These are phyloP conservation scores for Mustelus asterias DNA, from an alignment of 2,113 vertebrate species.

Conservation along the genomic window DNA sequence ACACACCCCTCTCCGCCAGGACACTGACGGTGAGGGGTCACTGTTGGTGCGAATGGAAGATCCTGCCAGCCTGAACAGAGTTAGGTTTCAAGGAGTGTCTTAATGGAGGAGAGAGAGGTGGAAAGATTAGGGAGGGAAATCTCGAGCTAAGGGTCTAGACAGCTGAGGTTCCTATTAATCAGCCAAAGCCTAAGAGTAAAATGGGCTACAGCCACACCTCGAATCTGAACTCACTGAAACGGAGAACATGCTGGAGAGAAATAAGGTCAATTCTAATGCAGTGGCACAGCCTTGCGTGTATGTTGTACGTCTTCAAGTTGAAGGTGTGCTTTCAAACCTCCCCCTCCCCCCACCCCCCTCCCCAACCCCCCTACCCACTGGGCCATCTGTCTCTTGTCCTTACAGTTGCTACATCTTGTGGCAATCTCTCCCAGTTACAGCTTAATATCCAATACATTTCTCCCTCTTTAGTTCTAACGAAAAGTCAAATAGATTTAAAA, in stretches of 20 bases:
- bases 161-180: neutral
- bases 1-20: too few relatives aligned
- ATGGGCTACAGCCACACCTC: neutral
- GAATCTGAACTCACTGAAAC: neutral
- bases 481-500: too few relatives aligned
- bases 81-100: neutral
- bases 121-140: neutral
- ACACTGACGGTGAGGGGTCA: too few relatives aligned
- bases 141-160: neutral
- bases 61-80: neutral
- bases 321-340: neutral
- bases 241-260: neutral
- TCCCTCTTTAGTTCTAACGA: too few relatives aligned
- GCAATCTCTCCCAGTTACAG: too few relatives aligned
- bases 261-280: neutral
- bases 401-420: too few relatives aligned
- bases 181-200: neutral
- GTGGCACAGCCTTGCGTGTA: neutral
- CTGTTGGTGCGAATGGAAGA: too few relatives aligned
- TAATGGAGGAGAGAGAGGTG: neutral
- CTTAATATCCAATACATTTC: too few relatives aligned
- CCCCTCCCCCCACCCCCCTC: too few relatives aligned
- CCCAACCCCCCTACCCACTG: too few relatives aligned
- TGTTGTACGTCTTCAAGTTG: neutral
- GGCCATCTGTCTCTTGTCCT: too few relatives aligned